Base-by-base conservation (phyloP, 2,113 vertebrate species). In the Tor tambroides region DNA sequence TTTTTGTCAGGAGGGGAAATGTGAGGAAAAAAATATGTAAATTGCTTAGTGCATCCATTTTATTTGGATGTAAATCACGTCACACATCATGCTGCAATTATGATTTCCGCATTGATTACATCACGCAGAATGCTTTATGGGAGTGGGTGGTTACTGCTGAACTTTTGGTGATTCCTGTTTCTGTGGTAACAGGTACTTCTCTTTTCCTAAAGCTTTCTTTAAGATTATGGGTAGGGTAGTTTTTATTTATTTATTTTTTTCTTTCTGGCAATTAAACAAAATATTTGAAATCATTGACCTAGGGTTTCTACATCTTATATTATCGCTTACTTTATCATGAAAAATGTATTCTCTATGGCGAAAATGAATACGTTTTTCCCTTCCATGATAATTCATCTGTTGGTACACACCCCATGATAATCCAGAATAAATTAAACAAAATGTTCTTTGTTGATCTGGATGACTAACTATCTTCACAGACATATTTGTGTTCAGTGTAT, bases 401-500 rank as follows among this genome's bases (percentile, higher is more conserved):
- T 21, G 21, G 6, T 6, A 67, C 67, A 38, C 67, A 21, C 67
- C 3, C 6, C 17, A 38, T 72, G 28, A 38, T 72, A 19, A 71
- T 35, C 8, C 35, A 74, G 35, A 43, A 74, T 14, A 74, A n/a
- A 74, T 74, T 23, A n/a, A 43, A 74, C 71, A n/a, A 43, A 41
- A 43, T 43, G 5, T 74, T 74, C 71, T 74, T 43, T n/a, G 71
- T 74, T 43, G 15, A 19, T 28, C 46, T 21, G 43, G 46, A 78
- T 72, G 30, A 72, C 46, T 49, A 12, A 12, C 8, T 54, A 51
- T 30, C 46, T 78, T 6, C 75, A 78, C 12, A 30, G 75, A 78
- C n/a, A 54, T 78, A 30, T 78, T 78, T 78, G 71, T 61, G 14
- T 43, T 65, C 59, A 65, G 35, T 65, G 38, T 65, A 81, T 80